Percentiles rank a stretch among this genome's conserved stretches.
These are phyloP conservation scores for Ctenodactylus gundi DNA, from an alignment of 2,113 vertebrate genomes.

Conservation along the genomic window DNA sequence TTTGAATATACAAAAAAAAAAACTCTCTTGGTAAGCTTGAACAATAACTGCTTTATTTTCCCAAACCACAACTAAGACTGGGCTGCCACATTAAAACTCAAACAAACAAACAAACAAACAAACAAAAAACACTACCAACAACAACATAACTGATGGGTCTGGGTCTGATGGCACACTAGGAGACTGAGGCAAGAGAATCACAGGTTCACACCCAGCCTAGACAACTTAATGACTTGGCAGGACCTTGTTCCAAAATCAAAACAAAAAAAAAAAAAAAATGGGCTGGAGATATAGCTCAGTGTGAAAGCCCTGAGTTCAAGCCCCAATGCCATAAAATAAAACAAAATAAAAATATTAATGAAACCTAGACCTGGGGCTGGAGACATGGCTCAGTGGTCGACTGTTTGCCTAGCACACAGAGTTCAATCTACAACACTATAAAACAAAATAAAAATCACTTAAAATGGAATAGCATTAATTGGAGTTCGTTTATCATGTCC, in stretches of 20 bases:
- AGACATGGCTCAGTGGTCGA: not conserved
- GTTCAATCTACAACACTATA: not conserved
- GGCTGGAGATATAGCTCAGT: not conserved
- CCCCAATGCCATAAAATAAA: too few relatives aligned
- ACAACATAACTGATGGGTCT: too few relatives aligned
- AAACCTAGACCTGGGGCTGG: not conserved
- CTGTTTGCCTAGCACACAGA: not conserved
- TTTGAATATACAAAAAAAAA: not conserved
- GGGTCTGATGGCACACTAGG: too few relatives aligned
- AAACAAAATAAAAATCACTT: not conserved
- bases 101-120: not conserved
- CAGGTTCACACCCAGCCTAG: too few relatives aligned
- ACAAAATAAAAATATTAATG: not conserved
- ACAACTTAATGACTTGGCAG: too few relatives aligned
- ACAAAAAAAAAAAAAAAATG: not conserved
- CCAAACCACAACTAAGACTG: constrained; percentile 13
- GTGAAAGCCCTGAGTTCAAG: too few relatives aligned
- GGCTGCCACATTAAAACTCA: not conserved
- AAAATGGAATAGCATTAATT: not conserved
- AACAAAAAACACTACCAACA: too few relatives aligned
- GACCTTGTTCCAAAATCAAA: too few relatives aligned
- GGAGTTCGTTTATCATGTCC: not conserved
- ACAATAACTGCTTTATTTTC: not conserved
- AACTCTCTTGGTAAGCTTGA: not conserved
- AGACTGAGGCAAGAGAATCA: too few relatives aligned